Percentiles rank a stretch among this genome's conserved stretches.
phyloP scores from a whole-genome alignment of 2,113 vertebrate species.

The Tragelaphus strepsiceros region DNA sequence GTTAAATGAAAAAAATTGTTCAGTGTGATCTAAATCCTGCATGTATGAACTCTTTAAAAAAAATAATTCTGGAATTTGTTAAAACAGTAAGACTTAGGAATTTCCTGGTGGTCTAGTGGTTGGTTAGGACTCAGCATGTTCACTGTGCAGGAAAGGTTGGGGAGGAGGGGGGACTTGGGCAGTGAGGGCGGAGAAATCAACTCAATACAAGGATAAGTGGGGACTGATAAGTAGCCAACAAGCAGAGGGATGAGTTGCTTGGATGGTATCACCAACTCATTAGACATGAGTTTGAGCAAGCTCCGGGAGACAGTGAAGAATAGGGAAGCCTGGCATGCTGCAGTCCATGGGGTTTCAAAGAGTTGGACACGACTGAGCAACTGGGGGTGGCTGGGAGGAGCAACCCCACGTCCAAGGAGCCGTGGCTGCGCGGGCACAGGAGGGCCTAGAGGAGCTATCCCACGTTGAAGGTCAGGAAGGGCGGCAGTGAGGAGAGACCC shows the following conservation, averaged over 20 bases:
- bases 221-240: background rate
- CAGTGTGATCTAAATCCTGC: background rate
- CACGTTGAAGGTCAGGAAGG: too few species aligned
- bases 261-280: background rate
- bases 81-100: background rate
- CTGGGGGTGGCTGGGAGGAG: background rate
- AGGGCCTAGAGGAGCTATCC: too few species aligned
- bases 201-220: background rate
- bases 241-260: background rate
- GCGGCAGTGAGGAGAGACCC: too few species aligned
- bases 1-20: background rate
- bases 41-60: background rate
- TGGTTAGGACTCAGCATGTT: background rate
- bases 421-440: too few species aligned
- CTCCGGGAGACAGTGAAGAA: background rate
- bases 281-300: background rate
- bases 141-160: rapidly evolving
- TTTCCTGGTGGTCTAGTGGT: background rate
- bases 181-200: background rate
- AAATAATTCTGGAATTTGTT: background rate
- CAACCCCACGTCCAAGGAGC: too few species aligned
- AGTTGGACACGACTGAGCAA: rapidly evolving
- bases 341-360: background rate
- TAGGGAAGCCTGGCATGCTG: background rate
- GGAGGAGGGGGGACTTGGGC: background rate